Base-by-base conservation (phyloP, 2,797 vertebrate species). In the Microhierax caerulescens region DNA sequence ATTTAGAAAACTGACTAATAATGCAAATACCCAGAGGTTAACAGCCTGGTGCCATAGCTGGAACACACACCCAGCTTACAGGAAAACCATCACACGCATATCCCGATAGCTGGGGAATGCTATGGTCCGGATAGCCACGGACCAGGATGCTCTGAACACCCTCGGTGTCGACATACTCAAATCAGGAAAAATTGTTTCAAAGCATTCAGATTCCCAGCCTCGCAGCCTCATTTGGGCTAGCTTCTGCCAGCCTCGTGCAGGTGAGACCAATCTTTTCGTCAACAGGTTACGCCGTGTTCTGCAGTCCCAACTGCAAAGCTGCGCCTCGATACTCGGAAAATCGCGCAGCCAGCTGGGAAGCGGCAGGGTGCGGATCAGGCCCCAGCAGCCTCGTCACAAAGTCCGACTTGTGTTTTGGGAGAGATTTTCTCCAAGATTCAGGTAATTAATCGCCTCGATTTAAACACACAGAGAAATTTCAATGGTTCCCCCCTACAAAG, bases 1-100 rank as follows among this genome's bases (percentile, higher is more conserved):
- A 88, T 95, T 97, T 97, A 95, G 80, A 80, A 97, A 97, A 96
- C 77, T 97, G 97, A 97, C 93, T 97, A 98, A 98, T 96, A 98
- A 98, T 97, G 97, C 96, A 97, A 97, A 98, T 93, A 95, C 65
- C 57, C 95, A 47, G 78, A 96, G 97, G 97, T 97, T 97, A 98
- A 97, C 90, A 97, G 95, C 61, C 88, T 95, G 91, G 86, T 97
- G 94, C 89, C 96, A 95, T 75, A 67, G 95, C 89, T 95, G 93
- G 95, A 95, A 88, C 1, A 2, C 69, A 61, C 22, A 25, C 10
- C 27, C 79, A 69, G 74, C 64, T 85, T 91, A 73, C 84, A 90
- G 83, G 94, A 88, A 89, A 96, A 94, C 82, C 64, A 87, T 93
- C 94, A 85, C 8, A 4, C 3, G 2, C 14, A 7, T 16, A 39